Base-by-base conservation (phyloP, 2,888 invertebrate genomes). In the Aspidapion aeneum region DNA sequence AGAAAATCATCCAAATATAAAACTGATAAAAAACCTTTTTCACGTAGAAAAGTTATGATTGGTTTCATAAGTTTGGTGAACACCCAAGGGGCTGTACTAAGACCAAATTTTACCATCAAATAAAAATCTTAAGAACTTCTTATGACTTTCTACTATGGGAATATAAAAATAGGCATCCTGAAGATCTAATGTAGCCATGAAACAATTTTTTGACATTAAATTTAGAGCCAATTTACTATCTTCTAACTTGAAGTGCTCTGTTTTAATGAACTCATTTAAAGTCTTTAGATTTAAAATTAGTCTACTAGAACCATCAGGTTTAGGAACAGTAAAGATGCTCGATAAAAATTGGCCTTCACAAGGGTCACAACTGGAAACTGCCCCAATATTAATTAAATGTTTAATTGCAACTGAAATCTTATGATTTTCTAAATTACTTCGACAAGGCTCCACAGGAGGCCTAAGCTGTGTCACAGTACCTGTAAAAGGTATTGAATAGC, bases 181-280 rank as follows among this genome's bases (percentile, higher is more conserved):
- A n/a, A 67, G 55, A 21, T 67, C 66, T 58, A 67, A 35, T 18
- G 50, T 63, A 2, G 61, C 61, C 62, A 66, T 57, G 22, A 61
- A 63, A 61, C 65, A 67, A 48, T 67, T 22, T 58, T 60, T 21
- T 21, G 57, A 22, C 17, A 73, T 64, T 16, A 72, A 48, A 17
- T 67, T 57, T 5, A 59, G 61, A 0, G 65, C 67, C 1, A 69
- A 65, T 64, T 64, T 66, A 35, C 58, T 62, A 60, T 72, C 68
- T 56, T 73, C 69, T 49, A 71, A 64, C 62, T 74, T 72, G 56
- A 74, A 73, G 63, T 74, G 71, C n/a, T n/a, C n/a, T 5, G 62
- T 61, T 21, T 21, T 18, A 21, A 72, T 55, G 58, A 63, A 72
- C 55, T 64, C 55, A 35, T 71, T 70, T 18, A 71, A 48, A 1